Conservation (phyloP, 1,140 invertebrate species). For the Anoplophora glabripennis region DNA sequence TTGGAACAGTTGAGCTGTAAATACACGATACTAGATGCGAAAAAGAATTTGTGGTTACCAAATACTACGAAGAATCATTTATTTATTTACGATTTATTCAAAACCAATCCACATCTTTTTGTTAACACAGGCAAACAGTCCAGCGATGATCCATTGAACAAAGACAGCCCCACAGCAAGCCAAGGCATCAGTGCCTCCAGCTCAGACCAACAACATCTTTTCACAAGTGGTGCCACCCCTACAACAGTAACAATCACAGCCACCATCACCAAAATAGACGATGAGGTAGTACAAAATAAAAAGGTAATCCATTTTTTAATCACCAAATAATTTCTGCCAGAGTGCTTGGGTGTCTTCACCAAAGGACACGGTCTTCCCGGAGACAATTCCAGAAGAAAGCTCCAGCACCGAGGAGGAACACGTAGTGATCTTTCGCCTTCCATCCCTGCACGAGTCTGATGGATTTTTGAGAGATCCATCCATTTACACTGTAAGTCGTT, state of each 20-base stretch:
- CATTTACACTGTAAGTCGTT: conserved; percentile 61
- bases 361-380: conserved; percentile 82
- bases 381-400: conserved; percentile 89
- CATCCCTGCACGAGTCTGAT: conserved; percentile 67
- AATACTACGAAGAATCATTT: too few species aligned
- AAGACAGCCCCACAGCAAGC: conserved; percentile 60
- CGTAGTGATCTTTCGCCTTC: conserved; percentile 77
- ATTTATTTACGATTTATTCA: too few species aligned
- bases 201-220: conserved; percentile 45
- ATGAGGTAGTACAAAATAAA: conserved; percentile 55
- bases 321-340: conserved; percentile 42
- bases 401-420: conserved; percentile 89
- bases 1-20: too few species aligned
- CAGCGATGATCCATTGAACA: conserved; percentile 52
- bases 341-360: conserved; percentile 75
- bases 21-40: too few species aligned
- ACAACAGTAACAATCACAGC: conserved; percentile 41
- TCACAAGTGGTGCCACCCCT: conserved; percentile 41
- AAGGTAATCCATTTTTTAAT: not conserved
- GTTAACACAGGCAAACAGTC: conserved; percentile 58
- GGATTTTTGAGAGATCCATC: conserved; percentile 56
- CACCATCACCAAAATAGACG: conserved; percentile 54
- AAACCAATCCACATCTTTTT: too few species aligned
- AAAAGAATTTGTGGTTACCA: too few species aligned
- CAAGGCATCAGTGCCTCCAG: conserved; percentile 48